A percentile compares a stretch with the other conserved stretches of the same genome.
These are phyloP conservation scores for Sinotaia quadrata DNA, from an alignment of 2,888 invertebrate species.

Conservation along the genomic window DNA sequence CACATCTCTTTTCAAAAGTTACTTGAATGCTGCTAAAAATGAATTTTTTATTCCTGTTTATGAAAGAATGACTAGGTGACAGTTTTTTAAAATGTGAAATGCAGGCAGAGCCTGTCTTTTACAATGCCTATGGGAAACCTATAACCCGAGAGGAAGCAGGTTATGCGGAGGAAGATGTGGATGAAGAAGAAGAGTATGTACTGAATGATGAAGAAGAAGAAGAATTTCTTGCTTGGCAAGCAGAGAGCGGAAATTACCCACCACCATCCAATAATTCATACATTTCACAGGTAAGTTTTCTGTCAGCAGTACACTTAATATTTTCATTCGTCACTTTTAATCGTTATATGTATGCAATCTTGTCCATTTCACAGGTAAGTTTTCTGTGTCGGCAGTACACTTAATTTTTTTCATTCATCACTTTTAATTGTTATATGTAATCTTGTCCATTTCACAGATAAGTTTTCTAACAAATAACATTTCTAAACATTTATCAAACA, in stretches of 20 bases:
- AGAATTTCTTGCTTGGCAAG: conserved; percentile 51
- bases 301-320: no score
- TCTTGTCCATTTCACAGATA: no score
- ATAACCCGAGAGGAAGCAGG: conserved; percentile 58
- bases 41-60: conserved; percentile 1
- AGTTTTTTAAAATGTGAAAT: conserved; percentile 25
- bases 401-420: no score
- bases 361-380: no score
- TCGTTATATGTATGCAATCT: no score
- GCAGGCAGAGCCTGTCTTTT: conserved; percentile 62
- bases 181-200: conserved; percentile 44
- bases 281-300: conserved; percentile 10
- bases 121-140: conserved; percentile 52
- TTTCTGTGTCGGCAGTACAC: no score
- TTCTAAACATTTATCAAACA: no score
- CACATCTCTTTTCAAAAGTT: neutral
- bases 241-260: conserved; percentile 34
- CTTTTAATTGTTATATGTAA: no score
- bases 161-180: conserved; percentile 44
- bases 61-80: neutral
- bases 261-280: neutral
- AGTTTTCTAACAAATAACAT: no score
- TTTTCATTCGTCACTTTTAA: no score
- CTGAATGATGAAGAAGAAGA: conserved; percentile 55
- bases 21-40: neutral